Base-by-base conservation (phyloP, 2,888 invertebrate genomes). In the Diarsia dahlii region DNA sequence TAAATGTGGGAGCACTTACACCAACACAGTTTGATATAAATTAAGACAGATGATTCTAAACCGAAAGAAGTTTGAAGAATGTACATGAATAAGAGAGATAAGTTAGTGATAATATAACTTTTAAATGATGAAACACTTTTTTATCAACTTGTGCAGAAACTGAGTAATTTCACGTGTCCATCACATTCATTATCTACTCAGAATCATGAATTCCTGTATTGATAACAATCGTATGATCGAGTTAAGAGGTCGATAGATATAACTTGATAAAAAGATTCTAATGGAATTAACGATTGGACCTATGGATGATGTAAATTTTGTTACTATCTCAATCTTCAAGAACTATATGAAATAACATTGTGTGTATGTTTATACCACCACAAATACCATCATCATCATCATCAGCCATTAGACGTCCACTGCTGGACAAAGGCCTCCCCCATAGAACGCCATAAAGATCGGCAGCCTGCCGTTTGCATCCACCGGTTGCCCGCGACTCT, bases 181-280 rank as follows among this genome's bases (percentile, higher is more conserved):
- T 54, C 34, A 63, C 34, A 20, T 74, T 52, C 34, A 20, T 65
- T 52, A 78, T 81, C 60, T 52, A 13, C 54, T 46, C 39, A 58
- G 34, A 58, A 45, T 60, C 10, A 39, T 23, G 46, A 81, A 82
- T 82, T 81, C 68, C 46, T 69, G 5, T 70, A 64, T 52, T 46
- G 85, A 81, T 85, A 81, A 63, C 48, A 39, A 23, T 62, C 12
- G 34, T 3, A 23, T 66, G 46, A 71, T 52, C 66, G 50, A 34
- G 60, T 39, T 28, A 84, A 71, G 71, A 80, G 3, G 1, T 23
- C 13, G n/a, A 71, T 48, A 9, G 6, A 66, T 13, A 54, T 48
- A 45, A 2, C 45, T 9, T 34, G 74, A 83, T 80, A 83, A 68
- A 28, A 76, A 54, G 9, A 56, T 60, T 60, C n/a, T 1, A 39